Base-by-base conservation (phyloP, 2,888 invertebrate genomes). In the Cerceris ruficornis region DNA sequence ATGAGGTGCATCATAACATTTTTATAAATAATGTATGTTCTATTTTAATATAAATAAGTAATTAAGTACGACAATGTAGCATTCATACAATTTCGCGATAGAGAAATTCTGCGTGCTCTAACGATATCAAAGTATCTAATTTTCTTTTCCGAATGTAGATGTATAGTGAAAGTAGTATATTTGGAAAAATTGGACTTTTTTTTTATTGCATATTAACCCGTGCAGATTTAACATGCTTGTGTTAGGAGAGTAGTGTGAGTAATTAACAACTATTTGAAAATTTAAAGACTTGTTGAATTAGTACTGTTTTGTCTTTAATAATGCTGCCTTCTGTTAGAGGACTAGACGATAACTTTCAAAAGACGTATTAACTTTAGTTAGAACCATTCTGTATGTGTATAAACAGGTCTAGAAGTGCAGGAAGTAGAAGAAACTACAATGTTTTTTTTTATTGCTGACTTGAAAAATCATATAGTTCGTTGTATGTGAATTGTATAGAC, bases 401-500 rank as follows among this genome's bases (percentile, higher is more conserved):
- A 57, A 57, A 39, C 58, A 62, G 60, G 54, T 68, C 62, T 41
- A 61, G 54, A 61, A 42, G 75, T 78, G 71, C 75, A 62, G 60
- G 68, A 70, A 17, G 46, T 70, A 69, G 69, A 73, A 67, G 66
- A 49, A 66, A 54, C 54, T 67, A 13, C 8, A 50, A 42, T 17
- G n/a, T 17, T 52, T 54, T 52, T 17, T 55, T 14, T 70, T 69
- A 59, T 54, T 70, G 14, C 11, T 59, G 49, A 58, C 28, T 66
- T 69, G n/a, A 59, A 67, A 49, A 55, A 64, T 41, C 15, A 55
- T 57, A 65, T 52, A 60, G 42, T 75, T 82, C 72, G 69, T 81
- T 84, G 76, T 84, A 77, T 55, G 57, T 42, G 55, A 69, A 60
- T 70, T 57, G 46, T 62, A 55, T 55, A 17, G 15, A 42, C 49